Percentiles rank a stretch among this genome's conserved stretches.
These are phyloP conservation scores for Antennarius striatus DNA, from an alignment of 2,113 vertebrate species.

Conservation along the genomic window DNA sequence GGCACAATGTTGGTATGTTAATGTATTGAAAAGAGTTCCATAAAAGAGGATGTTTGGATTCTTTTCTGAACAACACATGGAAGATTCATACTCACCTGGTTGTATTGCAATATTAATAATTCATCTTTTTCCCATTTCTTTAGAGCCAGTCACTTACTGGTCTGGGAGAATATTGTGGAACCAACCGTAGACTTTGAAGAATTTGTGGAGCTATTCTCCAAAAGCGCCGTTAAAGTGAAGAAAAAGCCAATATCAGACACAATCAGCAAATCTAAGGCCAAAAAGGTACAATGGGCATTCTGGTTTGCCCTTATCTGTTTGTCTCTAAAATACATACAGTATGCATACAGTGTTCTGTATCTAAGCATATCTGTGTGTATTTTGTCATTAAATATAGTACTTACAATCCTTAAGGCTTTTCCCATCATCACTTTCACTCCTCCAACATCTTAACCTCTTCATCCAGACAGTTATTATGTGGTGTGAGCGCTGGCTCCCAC, in stretches of 20 bases:
- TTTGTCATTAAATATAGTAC: background rate
- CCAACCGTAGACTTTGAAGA: slow-evolving; percentile 92
- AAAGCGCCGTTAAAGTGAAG: slow-evolving; percentile 93
- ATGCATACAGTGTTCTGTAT: background rate
- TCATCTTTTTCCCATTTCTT: slow-evolving; percentile 48
- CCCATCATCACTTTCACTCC: slow-evolving; percentile 29
- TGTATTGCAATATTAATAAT: slow-evolving; percentile 15
- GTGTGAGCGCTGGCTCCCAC: slow-evolving; percentile 75
- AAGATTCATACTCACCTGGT: background rate
- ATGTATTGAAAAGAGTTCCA: no score
- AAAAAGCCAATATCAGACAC: slow-evolving; percentile 98
- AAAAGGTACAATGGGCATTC: slow-evolving; percentile 81
- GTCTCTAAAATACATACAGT: background rate
- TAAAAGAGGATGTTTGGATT: background rate
- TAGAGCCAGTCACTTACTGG: slow-evolving; percentile 83
- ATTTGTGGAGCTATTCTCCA: slow-evolving; percentile 95
- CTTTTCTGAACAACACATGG: slow-evolving; percentile 12
- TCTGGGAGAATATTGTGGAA: slow-evolving; percentile 96
- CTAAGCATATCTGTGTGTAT: background rate
- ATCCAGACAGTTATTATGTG: slow-evolving; percentile 77
- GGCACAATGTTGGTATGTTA: no score
- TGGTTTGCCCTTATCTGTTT: background rate
- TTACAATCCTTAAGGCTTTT: slow-evolving; percentile 22
- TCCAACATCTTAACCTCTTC: slow-evolving; percentile 45
- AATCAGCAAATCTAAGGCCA: slow-evolving; percentile 94